Percentiles rank a stretch among this genome's conserved stretches.
These are phyloP conservation scores for Drosophila recens DNA, from an alignment of 2,888 invertebrate genomes.

Conservation along the genomic window DNA sequence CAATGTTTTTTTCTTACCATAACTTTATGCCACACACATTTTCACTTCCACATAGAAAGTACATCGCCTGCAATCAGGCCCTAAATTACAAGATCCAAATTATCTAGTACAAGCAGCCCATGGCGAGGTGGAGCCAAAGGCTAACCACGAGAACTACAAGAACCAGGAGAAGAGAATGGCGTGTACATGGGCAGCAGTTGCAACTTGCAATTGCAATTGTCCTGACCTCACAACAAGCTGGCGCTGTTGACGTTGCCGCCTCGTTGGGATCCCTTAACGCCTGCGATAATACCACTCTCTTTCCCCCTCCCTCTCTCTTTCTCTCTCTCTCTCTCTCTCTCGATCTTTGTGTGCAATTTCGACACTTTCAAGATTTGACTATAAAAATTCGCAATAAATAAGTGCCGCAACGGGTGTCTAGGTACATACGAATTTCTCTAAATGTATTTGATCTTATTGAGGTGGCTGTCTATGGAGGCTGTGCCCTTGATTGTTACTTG, in stretches of 20 bases:
- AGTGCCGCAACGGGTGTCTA: constrained; percentile 60
- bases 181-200: constrained; percentile 54
- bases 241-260: constrained; percentile 52
- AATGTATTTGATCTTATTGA: constrained; percentile 61
- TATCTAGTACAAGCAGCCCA: constrained; percentile 49
- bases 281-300: constrained; percentile 29
- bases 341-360: constrained; percentile 55
- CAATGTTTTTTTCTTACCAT: not conserved
- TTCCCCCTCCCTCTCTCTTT: constrained; percentile 1
- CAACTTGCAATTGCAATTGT: constrained; percentile 23
- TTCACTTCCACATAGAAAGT: constrained; percentile 10
- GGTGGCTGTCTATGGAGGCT: constrained; percentile 38
- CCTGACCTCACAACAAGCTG: constrained; percentile 58
- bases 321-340: constrained; percentile 12
- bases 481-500: constrained; percentile 63
- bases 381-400: constrained; percentile 80
- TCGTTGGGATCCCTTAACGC: constrained; percentile 59
- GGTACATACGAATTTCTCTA: constrained; percentile 39
- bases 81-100: constrained; percentile 71
- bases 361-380: constrained; percentile 80
- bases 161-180: constrained; percentile 37
- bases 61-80: constrained; percentile 65
- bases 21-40: constrained; percentile 24
- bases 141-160: constrained; percentile 36
- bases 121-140: constrained; percentile 26